phyloP scores from a whole-genome alignment of 2,113 vertebrate genomes.

The Solea senegalensis region DNA sequence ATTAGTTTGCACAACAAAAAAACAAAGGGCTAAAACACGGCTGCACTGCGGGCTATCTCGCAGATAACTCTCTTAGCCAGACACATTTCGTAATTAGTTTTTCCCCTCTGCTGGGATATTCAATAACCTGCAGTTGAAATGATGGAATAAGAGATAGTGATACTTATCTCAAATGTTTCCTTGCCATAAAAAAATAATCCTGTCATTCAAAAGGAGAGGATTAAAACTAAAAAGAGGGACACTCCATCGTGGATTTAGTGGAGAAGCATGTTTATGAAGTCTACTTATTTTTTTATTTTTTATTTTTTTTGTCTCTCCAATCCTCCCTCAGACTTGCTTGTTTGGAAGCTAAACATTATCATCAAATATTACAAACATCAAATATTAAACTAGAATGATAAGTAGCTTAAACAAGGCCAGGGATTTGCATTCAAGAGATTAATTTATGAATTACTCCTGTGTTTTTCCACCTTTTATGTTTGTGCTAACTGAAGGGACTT shows the following conservation, averaged over 20 bases:
- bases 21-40: slow-evolving; percentile 77
- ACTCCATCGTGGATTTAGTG: slow-evolving; percentile 49
- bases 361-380: slow-evolving; percentile 35
- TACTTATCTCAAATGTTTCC: slow-evolving; percentile 78
- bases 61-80: slow-evolving; percentile 80
- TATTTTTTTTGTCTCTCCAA: slow-evolving; percentile 47
- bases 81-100: slow-evolving; percentile 81
- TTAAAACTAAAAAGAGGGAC: slow-evolving; percentile 68
- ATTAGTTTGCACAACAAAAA: slow-evolving; percentile 80
- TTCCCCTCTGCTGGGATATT: slow-evolving; percentile 79
- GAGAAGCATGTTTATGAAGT: slow-evolving; percentile 52
- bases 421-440: too few species aligned
- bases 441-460: too few species aligned
- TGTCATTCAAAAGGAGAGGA: slow-evolving; percentile 77
- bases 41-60: slow-evolving; percentile 76
- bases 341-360: slow-evolving; percentile 40
- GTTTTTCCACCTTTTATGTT: too few species aligned
- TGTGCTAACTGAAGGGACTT: too few species aligned
- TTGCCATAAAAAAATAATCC: slow-evolving; percentile 72
- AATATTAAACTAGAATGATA: slow-evolving; percentile 45
- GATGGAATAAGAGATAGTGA: slow-evolving; percentile 76
- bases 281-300: slow-evolving; percentile 27
- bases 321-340: slow-evolving; percentile 32
- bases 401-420: slow-evolving; percentile 44
- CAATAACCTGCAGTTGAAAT: slow-evolving; percentile 80